A percentile compares a stretch with the other conserved stretches of the same genome.
These are phyloP conservation scores for Lathamus discolor DNA, from an alignment of 2,113 vertebrate species.

Conservation along the genomic window DNA sequence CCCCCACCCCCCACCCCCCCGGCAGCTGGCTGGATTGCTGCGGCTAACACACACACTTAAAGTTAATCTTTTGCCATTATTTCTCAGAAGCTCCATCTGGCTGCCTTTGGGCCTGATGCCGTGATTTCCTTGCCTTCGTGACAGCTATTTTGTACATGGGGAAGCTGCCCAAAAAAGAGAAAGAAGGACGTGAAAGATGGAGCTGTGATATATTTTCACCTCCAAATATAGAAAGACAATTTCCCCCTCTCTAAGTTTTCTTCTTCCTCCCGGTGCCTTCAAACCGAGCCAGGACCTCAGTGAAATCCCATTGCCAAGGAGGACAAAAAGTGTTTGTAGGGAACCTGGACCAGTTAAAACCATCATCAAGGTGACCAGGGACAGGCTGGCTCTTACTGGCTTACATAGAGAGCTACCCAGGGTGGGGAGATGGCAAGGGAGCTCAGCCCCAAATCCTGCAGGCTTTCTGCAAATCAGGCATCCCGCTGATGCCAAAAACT, in stretches of 20 bases:
- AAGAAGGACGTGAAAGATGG: neutral
- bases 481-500: neutral
- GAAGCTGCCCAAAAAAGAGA: neutral
- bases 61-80: conserved; percentile 8
- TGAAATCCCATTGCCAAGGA: neutral
- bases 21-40: neutral
- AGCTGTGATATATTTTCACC: conserved; percentile 12
- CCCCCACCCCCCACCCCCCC: too few species aligned
- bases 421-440: neutral
- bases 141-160: neutral
- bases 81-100: neutral
- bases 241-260: neutral
- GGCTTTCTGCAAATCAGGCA: neutral
- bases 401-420: neutral
- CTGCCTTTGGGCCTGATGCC: neutral
- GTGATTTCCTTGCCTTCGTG: neutral
- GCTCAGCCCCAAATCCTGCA: neutral
- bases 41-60: neutral
- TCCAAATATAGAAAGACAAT: neutral
- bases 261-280: neutral
- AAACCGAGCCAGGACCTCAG: neutral
- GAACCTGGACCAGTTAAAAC: neutral
- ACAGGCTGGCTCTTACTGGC: neutral
- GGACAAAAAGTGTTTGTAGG: neutral
- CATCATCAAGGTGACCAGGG: neutral